Evolutionary conservation across 2,113 vertebrate species (phyloP), one percentile per base, ranked within the genome.

Genomic region (Chionis minor): DNA sequence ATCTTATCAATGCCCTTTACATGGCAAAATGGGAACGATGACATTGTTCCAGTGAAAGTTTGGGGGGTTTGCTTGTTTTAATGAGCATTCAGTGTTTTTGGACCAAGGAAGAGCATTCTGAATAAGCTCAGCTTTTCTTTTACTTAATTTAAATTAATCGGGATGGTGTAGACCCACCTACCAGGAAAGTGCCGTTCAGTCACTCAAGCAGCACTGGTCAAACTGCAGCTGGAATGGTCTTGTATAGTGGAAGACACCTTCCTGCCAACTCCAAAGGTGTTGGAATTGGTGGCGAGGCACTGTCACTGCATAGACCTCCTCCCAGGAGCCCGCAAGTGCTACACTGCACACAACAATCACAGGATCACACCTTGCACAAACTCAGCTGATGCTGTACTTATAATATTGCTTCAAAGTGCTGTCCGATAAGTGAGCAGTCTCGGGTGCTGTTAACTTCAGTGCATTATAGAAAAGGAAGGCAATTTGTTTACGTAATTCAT

Each of bases 281-380:
- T 2, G 3, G 47, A 33, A 10, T 2, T 28, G 24, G 8, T 62
- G 45, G 8, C 0, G 0, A 38, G 51, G 26, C 63, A 59, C 61
- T 21, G 10, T 55, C 40, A 28, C 71, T 73, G 40, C 45, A 9
- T 2, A 66, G 52, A 80, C 18, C 15, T 87, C 33, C 22, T 77
- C 12, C 70, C 66, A 70, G 45, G 14, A 84, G 28, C 51, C 61
- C 18, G 5, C 8, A 26, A 14, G 8, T 28, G 9, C 27, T 38
- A 15, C 40, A 2, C 21, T 26, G 32, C 70, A 45, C 69, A 40
- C n/a, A 51, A 3, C 0, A 0, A 84, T 19, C 74, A 3, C 14
- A 11, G 45, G 19, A 8, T 51, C 45, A 4, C 45, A 61, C 30
- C 54, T 58, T 23, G 40, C 42, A n/a, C 14, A 35, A 22, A 0